These are phyloP conservation scores for Suricata suricatta DNA, from an alignment of 2,113 vertebrate species.

Conservation along the genomic window DNA sequence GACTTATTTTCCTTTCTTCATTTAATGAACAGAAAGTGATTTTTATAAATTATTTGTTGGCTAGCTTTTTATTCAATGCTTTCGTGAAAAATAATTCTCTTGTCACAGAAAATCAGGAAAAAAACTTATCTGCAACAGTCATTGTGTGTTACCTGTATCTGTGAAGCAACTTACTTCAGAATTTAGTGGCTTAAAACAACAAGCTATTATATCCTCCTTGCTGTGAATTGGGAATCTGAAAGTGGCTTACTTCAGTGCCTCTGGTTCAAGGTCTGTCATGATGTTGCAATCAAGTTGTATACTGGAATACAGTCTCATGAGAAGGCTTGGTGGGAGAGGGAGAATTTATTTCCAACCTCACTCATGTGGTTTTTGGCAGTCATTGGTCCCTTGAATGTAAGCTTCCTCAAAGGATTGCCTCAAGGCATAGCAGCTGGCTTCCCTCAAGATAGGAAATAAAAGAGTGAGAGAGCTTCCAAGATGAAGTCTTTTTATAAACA, in stretches of 20 bases:
- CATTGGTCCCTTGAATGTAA: not conserved
- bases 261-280: not conserved
- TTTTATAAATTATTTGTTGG: not conserved
- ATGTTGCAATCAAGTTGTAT: not conserved
- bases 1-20: not conserved
- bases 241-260: not conserved
- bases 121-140: not conserved
- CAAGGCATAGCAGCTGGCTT: not conserved
- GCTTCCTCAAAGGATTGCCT: not conserved
- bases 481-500: not conserved
- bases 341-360: not conserved
- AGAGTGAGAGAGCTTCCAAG: not conserved
- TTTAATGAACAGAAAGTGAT: not conserved
- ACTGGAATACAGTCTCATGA: not conserved
- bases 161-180: conserved; percentile 26
- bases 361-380: not conserved
- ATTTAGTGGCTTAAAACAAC: not conserved
- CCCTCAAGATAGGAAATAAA: not conserved
- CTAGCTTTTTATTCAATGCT: not conserved
- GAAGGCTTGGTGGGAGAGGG: not conserved
- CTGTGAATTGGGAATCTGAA: not conserved
- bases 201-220: not conserved
- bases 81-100: conserved; percentile 1
- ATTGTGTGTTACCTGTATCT: not conserved
- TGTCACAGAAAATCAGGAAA: conserved; percentile 11